Conservation (phyloP, 2,888 invertebrate genomes). For the Caenorhabditis auriculariae region DNA sequence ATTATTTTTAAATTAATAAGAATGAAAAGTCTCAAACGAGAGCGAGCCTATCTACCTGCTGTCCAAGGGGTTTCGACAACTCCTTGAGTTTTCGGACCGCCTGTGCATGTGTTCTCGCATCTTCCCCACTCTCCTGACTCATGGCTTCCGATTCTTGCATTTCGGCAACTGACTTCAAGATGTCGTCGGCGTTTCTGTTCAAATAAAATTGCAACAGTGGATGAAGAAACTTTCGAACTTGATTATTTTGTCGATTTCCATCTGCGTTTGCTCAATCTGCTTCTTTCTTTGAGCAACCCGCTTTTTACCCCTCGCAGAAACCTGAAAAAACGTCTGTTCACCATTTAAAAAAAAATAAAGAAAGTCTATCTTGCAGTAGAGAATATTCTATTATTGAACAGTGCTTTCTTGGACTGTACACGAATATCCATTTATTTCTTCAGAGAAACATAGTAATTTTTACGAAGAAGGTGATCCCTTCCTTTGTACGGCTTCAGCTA, state of each 20-base stretch:
- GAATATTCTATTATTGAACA: too few relatives aligned
- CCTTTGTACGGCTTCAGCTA: too few relatives aligned
- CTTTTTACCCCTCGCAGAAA: conserved; percentile 31
- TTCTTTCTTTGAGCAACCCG: conserved; percentile 37
- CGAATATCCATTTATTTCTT: too few relatives aligned
- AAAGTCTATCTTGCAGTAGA: too few relatives aligned
- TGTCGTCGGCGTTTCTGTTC: conserved; percentile 20
- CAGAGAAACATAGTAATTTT: too few relatives aligned
- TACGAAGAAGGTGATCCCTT: too few relatives aligned
- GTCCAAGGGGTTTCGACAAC: conserved; percentile 26
- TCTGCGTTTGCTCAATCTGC: conserved; percentile 32
- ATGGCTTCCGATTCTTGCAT: conserved; percentile 3
- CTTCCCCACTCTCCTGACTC: conserved; percentile 8
- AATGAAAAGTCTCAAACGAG: background rate
- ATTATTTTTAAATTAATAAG: background rate
- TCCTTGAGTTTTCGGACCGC: conserved; percentile 37
- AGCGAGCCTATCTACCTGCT: too few relatives aligned
- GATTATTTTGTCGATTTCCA: conserved; percentile 29
- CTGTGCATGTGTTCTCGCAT: conserved; percentile 29
- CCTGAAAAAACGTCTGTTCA: conserved; percentile 13
- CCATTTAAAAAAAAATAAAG: background rate
- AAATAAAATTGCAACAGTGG: background rate
- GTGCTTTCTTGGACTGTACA: too few relatives aligned
- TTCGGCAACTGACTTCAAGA: conserved; percentile 7
- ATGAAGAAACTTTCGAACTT: conserved; percentile 1